Evolutionary conservation across 2,797 vertebrate genomes (phyloP).

Genomic region (Antrozous pallidus): DNA sequence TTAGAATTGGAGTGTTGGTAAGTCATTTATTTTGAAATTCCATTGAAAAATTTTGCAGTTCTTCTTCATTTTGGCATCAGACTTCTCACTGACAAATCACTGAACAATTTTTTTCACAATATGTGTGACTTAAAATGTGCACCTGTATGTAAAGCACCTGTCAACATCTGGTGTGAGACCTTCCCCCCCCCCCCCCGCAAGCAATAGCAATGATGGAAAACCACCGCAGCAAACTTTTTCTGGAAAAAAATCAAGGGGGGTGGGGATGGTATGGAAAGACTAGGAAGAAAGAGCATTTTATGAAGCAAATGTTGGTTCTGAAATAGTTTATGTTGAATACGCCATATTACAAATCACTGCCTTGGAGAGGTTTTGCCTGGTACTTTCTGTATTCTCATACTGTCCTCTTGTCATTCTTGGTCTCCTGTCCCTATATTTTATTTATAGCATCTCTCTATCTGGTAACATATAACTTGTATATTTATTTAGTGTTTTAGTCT

Average conservation of each 20-base stretch:
- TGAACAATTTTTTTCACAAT: neutral
- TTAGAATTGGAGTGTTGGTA: neutral
- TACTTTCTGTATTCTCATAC: neutral
- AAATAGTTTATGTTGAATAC: neutral
- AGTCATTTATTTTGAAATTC: conserved; percentile 37
- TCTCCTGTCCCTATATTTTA: neutral
- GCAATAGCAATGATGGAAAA: conserved; percentile 21
- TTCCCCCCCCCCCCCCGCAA: neutral
- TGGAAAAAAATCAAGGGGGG: neutral
- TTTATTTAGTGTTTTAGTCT: neutral
- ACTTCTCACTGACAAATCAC: conserved; percentile 10
- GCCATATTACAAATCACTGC: neutral
- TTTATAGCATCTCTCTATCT: neutral
- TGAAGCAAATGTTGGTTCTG: neutral
- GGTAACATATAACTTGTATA: neutral
- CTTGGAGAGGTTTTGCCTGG: neutral
- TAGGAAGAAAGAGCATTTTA: neutral
- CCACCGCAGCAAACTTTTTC: neutral
- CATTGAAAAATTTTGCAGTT: neutral
- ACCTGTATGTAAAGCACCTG: conserved; percentile 30
- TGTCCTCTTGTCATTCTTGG: neutral
- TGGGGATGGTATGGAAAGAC: neutral
- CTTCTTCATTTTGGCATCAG: conserved; percentile 31
- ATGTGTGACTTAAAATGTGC: conserved; percentile 28
- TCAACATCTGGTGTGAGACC: neutral